These are phyloP conservation scores for Goniozus legneri DNA, from an alignment of 1,140 invertebrate genomes.

Conservation along the genomic window DNA sequence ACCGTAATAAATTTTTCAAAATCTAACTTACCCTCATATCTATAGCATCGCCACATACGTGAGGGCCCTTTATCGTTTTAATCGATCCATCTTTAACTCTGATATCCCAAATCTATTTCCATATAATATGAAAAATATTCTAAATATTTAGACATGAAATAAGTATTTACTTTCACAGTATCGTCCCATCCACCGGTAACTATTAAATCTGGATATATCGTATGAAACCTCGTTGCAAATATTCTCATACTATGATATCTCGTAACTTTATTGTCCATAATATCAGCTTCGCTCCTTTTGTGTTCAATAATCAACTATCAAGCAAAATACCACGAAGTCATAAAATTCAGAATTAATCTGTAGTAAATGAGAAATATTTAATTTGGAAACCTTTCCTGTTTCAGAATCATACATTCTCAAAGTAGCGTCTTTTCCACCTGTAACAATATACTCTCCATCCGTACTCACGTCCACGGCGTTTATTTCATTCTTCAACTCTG, in stretches of 20 bases:
- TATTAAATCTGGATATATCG: constrained; percentile 28
- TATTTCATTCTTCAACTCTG: constrained; percentile 39
- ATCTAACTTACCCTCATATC: constrained; percentile 29
- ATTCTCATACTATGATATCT: constrained; percentile 39
- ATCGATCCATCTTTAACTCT: constrained; percentile 27
- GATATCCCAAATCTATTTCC: constrained; percentile 38
- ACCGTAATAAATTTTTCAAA: not conserved
- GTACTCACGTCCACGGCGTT: constrained; percentile 33
- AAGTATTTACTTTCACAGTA: constrained; percentile 32
- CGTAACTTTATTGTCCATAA: constrained; percentile 20
- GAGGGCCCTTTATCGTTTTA: constrained; percentile 33
- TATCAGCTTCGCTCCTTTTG: constrained; percentile 15
- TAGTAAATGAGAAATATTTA: constrained; percentile 3
- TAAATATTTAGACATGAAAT: not conserved
- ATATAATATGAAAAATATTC: constrained; percentile 1
- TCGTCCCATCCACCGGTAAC: constrained; percentile 43
- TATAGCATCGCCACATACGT: constrained; percentile 42
- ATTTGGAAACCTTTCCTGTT: constrained; percentile 28
- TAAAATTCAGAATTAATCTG: too few relatives aligned
- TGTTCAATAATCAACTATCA: constrained; percentile 22
- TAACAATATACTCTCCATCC: constrained; percentile 23
- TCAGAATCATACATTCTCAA: constrained; percentile 35
- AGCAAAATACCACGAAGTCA: too few relatives aligned
- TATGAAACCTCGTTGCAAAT: constrained; percentile 37
- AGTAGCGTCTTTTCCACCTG: constrained; percentile 39